Conservation (phyloP, 1,140 invertebrate genomes). For the Holcopasites calliopsidis region DNA sequence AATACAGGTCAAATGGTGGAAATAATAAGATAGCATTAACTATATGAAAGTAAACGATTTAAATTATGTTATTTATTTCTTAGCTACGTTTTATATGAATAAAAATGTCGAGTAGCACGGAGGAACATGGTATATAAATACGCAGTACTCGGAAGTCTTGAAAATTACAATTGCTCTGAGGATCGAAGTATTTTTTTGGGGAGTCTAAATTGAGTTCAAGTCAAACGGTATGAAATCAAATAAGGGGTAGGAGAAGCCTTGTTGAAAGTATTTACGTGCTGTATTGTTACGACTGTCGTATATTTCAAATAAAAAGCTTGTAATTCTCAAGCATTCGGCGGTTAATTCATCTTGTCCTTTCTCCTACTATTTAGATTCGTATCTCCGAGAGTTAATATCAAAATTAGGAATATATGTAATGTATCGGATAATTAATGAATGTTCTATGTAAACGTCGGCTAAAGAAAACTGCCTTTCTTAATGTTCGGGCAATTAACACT, state of each 20-base stretch:
- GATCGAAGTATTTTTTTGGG: conserved; percentile 17
- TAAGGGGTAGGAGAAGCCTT: conserved; percentile 54
- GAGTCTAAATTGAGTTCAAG: conserved; percentile 18
- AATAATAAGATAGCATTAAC: conserved; percentile 63
- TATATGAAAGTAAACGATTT: conserved; percentile 67
- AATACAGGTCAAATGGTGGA: conserved; percentile 45
- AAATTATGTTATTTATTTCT: conserved; percentile 76
- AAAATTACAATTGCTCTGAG: conserved; percentile 57
- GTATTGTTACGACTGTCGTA: conserved; percentile 69
- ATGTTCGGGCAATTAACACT: conserved; percentile 33
- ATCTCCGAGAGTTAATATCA: conserved; percentile 19
- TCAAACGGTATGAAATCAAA: conserved; percentile 36
- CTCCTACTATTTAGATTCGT: conserved; percentile 42
- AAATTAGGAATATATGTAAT: conserved; percentile 7
- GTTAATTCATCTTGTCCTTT: conserved; percentile 50
- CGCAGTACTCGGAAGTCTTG: conserved; percentile 56
- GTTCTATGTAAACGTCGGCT: conserved; percentile 14
- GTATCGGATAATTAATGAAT: conserved; percentile 26
- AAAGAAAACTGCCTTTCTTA: conserved; percentile 37
- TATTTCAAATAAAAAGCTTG: conserved; percentile 69
- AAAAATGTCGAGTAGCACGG: conserved; percentile 33
- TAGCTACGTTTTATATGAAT: conserved; percentile 68
- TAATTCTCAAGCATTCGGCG: conserved; percentile 69
- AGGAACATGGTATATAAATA: conserved; percentile 27
- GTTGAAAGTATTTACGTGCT: conserved; percentile 70